These are phyloP conservation scores for Oncorhynchus tshawytscha DNA, from an alignment of 2,113 vertebrate species.

Conservation along the genomic window DNA sequence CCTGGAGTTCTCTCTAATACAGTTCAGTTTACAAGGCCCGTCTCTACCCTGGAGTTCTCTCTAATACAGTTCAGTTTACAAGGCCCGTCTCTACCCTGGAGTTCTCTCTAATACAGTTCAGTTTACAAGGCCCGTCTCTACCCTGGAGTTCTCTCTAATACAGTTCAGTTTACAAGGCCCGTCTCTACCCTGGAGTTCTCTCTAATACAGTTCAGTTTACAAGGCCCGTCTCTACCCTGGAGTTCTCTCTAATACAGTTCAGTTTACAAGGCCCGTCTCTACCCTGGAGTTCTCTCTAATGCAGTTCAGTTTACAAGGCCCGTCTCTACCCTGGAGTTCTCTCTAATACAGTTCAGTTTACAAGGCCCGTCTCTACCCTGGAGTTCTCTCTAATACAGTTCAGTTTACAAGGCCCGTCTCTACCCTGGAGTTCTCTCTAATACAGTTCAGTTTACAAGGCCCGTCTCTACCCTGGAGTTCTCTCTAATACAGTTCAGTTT, in stretches of 20 bases:
- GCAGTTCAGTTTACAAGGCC: background rate
- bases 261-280: background rate
- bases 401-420: background rate
- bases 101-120: background rate
- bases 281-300: background rate
- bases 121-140: background rate
- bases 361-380: background rate
- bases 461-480: no score
- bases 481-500: no score
- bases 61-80: background rate
- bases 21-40: background rate
- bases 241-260: background rate
- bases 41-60: background rate
- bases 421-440: no score
- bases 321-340: background rate
- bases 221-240: background rate
- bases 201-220: background rate
- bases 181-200: background rate
- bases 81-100: background rate
- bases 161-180: no score
- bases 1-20: background rate
- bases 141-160: no score
- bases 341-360: background rate
- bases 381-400: background rate
- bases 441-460: no score